Conservation (phyloP, 2,888 invertebrate genomes). For the Metellina segmentata region DNA sequence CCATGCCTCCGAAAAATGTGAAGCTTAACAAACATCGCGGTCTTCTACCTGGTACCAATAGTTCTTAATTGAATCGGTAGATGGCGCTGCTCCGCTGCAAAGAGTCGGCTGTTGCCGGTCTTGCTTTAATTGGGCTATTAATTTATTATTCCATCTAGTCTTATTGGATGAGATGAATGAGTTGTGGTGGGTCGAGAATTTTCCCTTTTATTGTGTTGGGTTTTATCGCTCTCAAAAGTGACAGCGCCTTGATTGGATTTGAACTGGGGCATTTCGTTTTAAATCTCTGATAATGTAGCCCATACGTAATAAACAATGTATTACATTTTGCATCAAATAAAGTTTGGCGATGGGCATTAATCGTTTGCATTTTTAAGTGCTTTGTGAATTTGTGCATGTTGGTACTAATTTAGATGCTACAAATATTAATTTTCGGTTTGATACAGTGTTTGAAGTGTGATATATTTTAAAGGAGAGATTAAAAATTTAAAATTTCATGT, state of each 20-base stretch:
- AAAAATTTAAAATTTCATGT: too few species aligned
- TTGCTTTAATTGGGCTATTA: slow-evolving; percentile 74
- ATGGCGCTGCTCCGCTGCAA: slow-evolving; percentile 41
- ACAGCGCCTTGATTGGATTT: slow-evolving; percentile 14
- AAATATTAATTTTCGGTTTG: too few species aligned
- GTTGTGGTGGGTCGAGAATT: slow-evolving; percentile 27
- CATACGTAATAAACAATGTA: too few species aligned
- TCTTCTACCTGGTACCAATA: slow-evolving; percentile 30
- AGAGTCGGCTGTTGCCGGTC: neutral
- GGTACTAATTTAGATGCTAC: too few species aligned
- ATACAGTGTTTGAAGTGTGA: too few species aligned
- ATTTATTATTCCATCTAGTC: slow-evolving; percentile 75
- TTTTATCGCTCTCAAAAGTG: slow-evolving; percentile 9
- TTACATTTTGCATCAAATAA: too few species aligned
- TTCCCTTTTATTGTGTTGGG: slow-evolving; percentile 28
- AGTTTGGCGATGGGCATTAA: too few species aligned
- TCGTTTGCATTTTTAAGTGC: too few species aligned
- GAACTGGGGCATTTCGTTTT: slow-evolving; percentile 31
- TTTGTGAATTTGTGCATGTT: too few species aligned
- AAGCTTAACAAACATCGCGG: slow-evolving; percentile 35
- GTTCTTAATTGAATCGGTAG: slow-evolving; percentile 73
- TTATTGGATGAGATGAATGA: slow-evolving; percentile 57
- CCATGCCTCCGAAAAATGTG: slow-evolving; percentile 60
- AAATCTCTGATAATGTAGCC: neutral
- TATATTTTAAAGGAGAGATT: too few species aligned